phyloP scores from a whole-genome alignment of 1,140 invertebrate genomes.

The Drosophila neocordata region DNA sequence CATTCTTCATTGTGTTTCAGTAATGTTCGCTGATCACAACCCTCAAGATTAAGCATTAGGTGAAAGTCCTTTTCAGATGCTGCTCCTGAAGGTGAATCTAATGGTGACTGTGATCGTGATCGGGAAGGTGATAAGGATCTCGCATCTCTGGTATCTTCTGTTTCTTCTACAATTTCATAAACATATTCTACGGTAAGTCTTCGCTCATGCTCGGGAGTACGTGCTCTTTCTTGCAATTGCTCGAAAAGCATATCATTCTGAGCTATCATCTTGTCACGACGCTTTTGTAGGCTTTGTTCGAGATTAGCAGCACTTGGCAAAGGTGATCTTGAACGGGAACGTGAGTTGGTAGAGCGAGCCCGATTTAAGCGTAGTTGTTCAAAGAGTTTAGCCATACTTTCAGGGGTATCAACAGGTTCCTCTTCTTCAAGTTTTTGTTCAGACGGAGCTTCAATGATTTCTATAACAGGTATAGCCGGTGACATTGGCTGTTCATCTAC shows the following conservation, averaged over 20 bases:
- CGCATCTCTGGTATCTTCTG: slow-evolving; percentile 41
- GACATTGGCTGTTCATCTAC: slow-evolving; percentile 13
- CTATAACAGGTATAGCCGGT: slow-evolving; percentile 51
- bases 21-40: slow-evolving; percentile 44
- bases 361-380: slow-evolving; percentile 68
- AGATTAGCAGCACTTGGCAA: slow-evolving; percentile 59
- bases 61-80: slow-evolving; percentile 49
- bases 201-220: slow-evolving; percentile 52
- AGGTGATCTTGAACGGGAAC: slow-evolving; percentile 66
- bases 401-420: slow-evolving; percentile 53
- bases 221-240: slow-evolving; percentile 47
- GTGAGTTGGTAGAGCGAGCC: slow-evolving; percentile 52
- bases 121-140: slow-evolving; percentile 58
- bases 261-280: slow-evolving; percentile 58
- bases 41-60: slow-evolving; percentile 63
- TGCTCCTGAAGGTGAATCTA: not conserved
- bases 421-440: not conserved
- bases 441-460: slow-evolving; percentile 31
- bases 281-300: slow-evolving; percentile 56
- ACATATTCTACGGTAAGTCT: slow-evolving; percentile 60
- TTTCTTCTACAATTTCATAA: slow-evolving; percentile 50
- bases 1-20: slow-evolving; percentile 52
- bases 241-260: slow-evolving; percentile 70
- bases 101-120: slow-evolving; percentile 45
- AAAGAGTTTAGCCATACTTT: slow-evolving; percentile 64